Percentiles rank a stretch among this genome's conserved stretches.
Conservation (phyloP, 1,140 invertebrate species). For the Drosophila parvula region DNA sequence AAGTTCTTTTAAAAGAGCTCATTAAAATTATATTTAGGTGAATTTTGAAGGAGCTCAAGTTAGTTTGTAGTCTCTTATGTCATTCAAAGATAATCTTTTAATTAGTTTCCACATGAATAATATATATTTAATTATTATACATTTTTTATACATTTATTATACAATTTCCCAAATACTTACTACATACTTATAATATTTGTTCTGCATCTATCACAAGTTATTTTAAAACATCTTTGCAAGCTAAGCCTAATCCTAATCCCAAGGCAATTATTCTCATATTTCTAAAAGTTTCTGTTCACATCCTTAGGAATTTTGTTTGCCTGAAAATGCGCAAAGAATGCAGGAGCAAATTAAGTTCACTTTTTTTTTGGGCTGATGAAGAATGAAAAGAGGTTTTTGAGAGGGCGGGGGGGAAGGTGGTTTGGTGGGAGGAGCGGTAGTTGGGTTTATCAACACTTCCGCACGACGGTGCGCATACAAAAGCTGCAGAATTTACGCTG, state of each 20-base stretch:
- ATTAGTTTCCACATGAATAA: too few species aligned
- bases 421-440: neutral
- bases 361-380: slow-evolving; percentile 41
- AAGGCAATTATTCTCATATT: slow-evolving; percentile 5
- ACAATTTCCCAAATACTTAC: too few species aligned
- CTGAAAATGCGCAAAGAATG: slow-evolving; percentile 42
- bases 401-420: neutral
- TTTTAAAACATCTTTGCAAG: too few species aligned
- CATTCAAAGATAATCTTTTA: too few species aligned
- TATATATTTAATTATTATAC: too few species aligned
- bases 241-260: neutral
- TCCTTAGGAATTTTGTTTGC: slow-evolving; percentile 6
- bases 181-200: too few species aligned
- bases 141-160: too few species aligned
- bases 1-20: too few species aligned
- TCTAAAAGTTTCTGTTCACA: neutral
- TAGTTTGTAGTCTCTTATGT: too few species aligned
- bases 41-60: too few species aligned
- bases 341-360: slow-evolving; percentile 62
- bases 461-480: slow-evolving; percentile 78
- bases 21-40: too few species aligned
- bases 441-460: slow-evolving; percentile 79
- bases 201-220: too few species aligned
- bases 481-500: slow-evolving; percentile 69
- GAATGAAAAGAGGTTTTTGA: slow-evolving; percentile 1